These are phyloP conservation scores for Macrobrachium nipponense DNA, from an alignment of 1,140 invertebrate genomes.

Conservation along the genomic window DNA sequence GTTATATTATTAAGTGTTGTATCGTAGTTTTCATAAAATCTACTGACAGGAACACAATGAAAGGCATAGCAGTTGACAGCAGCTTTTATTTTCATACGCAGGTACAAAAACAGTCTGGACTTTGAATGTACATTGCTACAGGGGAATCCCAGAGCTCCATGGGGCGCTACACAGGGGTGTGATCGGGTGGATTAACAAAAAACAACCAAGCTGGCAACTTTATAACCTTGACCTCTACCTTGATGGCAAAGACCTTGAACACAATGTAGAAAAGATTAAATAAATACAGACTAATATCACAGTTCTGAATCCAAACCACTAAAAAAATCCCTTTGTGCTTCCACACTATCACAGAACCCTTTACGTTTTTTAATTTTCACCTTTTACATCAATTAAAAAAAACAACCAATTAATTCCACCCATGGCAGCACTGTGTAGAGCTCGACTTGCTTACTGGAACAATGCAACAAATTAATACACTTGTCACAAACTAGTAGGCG, in stretches of 20 bases:
- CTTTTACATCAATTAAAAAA: constrained; percentile 32
- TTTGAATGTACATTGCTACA: constrained; percentile 59
- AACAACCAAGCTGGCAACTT: constrained; percentile 55
- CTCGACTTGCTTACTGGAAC: constrained; percentile 54
- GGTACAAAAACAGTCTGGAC: constrained; percentile 61
- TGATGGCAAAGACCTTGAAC: constrained; percentile 36
- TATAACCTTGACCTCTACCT: constrained; percentile 33
- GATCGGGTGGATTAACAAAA: constrained; percentile 53
- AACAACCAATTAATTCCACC: constrained; percentile 44
- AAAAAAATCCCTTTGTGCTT: constrained; percentile 58
- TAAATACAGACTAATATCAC: constrained; percentile 61
- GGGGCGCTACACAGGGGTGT: constrained; percentile 58
- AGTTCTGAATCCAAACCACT: constrained; percentile 60
- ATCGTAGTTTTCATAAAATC: background rate
- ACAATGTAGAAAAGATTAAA: constrained; percentile 54
- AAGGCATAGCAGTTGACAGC: constrained; percentile 47
- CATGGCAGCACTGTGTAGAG: constrained; percentile 55
- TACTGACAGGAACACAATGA: background rate
- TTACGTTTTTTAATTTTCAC: constrained; percentile 39
- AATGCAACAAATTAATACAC: constrained; percentile 55
- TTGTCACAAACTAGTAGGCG: constrained; percentile 58
- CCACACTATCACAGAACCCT: constrained; percentile 60
- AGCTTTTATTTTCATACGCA: constrained; percentile 60
- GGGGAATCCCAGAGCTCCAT: constrained; percentile 56
- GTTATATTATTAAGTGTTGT: too few species aligned